Evolutionary conservation across 2,797 vertebrate genomes (phyloP), one percentile per base, ranked within the genome.

Genomic region (Mus spretus): DNA sequence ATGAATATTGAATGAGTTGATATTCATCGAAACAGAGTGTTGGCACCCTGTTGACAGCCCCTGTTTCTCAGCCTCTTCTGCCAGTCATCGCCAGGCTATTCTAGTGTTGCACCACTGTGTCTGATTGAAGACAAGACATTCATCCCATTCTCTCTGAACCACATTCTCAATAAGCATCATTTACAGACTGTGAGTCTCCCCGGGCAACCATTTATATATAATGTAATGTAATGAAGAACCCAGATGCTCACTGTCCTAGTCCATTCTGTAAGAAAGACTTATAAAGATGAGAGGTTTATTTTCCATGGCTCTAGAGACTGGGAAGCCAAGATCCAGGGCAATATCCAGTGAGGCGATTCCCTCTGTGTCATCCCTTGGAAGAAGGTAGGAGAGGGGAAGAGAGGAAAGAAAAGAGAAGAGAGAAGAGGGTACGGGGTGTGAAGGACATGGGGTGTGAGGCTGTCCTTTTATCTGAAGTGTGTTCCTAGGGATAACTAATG

Each of bases 151-250:
- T 77, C 67, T 2, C 6, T 14, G 2, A 26, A 61, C 78, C 55
- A 65, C 63, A 34, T 72, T 86, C 31, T 40, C 65, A 24, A 3
- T 24, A 53, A 88, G 28, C 79, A 59, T 22, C 70, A 12, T 40
- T 34, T 22, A 17, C 2, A 8, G 10, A 17, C 50, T 77, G 77
- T 72, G 22, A 0, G 22, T 37, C 40, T 53, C 34, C 34, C 44
- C 67, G 31, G 47, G 0, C 47, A 70, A 50, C n/a, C 28, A 26
- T 3, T 89, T 50, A 40, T 7, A 53, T 50, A 40, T 7, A 53
- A 13, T 7, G 0, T 31, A 78, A 94, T 80, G 63, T 95, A 61
- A 85, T 50, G 22, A 95, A 93, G 40, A 94, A 34, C 28, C 57
- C 67, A 61, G 77, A 85, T 55, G 53, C 5, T 55, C 59, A 50